A percentile compares a stretch with the other conserved stretches of the same genome.
phyloP scores from a whole-genome alignment of 2,888 invertebrate genomes.

The Brachyptera risi region DNA sequence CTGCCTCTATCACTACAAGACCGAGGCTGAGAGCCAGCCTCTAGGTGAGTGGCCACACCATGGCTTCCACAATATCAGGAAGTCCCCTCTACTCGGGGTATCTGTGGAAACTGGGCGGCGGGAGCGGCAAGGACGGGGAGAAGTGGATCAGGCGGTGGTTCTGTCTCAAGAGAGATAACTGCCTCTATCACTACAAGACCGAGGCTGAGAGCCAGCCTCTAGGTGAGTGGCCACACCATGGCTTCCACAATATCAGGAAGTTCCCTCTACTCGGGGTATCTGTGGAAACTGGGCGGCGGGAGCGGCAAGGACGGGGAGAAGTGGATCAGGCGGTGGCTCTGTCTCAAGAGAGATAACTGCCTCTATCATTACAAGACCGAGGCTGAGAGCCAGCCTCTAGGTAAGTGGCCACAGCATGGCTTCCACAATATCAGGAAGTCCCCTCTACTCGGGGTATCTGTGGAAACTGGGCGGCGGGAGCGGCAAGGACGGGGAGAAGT shows the following conservation, averaged over 20 bases:
- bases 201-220: slow-evolving; percentile 54
- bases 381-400: slow-evolving; percentile 47
- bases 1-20: slow-evolving; percentile 93
- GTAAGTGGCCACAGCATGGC: no score
- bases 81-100: slow-evolving; percentile 64
- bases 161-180: slow-evolving; percentile 84
- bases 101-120: slow-evolving; percentile 47
- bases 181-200: slow-evolving; percentile 91
- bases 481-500: no score
- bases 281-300: slow-evolving; percentile 47
- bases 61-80: no score
- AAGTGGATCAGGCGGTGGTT: slow-evolving; percentile 88
- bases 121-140: no score
- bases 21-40: slow-evolving; percentile 58
- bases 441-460: slow-evolving; percentile 68
- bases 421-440: no score
- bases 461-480: slow-evolving; percentile 44
- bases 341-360: slow-evolving; percentile 86
- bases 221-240: not conserved
- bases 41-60: slow-evolving; percentile 3
- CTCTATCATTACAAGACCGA: slow-evolving; percentile 93
- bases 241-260: no score
- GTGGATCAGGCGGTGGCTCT: slow-evolving; percentile 91
- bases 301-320: no score
- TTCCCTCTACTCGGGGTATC: slow-evolving; percentile 64